A percentile compares a stretch with the other conserved stretches of the same genome.
These are phyloP conservation scores for Zoanthus solanderi DNA, from an alignment of 92 coral and sea anemone species.

Conservation along the genomic window DNA sequence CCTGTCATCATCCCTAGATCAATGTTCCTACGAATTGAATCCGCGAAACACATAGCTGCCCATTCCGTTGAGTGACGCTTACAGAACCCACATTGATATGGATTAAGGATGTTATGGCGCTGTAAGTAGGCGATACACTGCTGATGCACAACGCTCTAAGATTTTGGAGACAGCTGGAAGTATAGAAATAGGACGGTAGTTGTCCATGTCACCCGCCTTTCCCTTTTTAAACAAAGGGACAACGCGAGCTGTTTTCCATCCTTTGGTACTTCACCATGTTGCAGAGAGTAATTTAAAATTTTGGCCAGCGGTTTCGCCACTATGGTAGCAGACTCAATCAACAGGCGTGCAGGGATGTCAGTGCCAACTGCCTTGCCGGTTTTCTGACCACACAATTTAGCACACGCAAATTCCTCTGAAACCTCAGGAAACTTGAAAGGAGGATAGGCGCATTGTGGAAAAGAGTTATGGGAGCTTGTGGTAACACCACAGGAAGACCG, in stretches of 20 bases:
- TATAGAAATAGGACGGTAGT: slow-evolving; percentile 44
- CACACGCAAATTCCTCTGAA: background rate
- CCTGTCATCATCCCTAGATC: too few species aligned
- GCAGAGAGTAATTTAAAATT: background rate
- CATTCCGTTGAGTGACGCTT: slow-evolving; percentile 38
- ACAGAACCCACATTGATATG: slow-evolving; percentile 40
- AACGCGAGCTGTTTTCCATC: slow-evolving; percentile 29
- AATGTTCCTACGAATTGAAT: too few species aligned
- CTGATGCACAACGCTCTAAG: slow-evolving; percentile 41
- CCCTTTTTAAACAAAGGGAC: slow-evolving; percentile 49
- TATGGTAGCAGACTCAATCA: background rate
- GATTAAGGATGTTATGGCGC: background rate
- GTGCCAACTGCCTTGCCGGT: slow-evolving; percentile 42
- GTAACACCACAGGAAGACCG: slow-evolving; percentile 10
- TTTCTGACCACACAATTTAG: slow-evolving; percentile 17
- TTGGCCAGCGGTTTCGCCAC: slow-evolving; percentile 31
- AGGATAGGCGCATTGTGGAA: background rate
- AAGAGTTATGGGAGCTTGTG: background rate
- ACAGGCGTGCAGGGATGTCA: background rate
- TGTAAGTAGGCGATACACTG: slow-evolving; percentile 23
- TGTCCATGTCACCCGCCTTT: slow-evolving; percentile 41
- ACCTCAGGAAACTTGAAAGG: slow-evolving; percentile 36
- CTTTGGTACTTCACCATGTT: slow-evolving; percentile 2
- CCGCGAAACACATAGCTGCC: too few species aligned
- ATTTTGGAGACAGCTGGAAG: slow-evolving; percentile 40